Evolutionary conservation across 1,140 invertebrate species (phyloP).

Genomic region (Drosophila punjabiensis): DNA sequence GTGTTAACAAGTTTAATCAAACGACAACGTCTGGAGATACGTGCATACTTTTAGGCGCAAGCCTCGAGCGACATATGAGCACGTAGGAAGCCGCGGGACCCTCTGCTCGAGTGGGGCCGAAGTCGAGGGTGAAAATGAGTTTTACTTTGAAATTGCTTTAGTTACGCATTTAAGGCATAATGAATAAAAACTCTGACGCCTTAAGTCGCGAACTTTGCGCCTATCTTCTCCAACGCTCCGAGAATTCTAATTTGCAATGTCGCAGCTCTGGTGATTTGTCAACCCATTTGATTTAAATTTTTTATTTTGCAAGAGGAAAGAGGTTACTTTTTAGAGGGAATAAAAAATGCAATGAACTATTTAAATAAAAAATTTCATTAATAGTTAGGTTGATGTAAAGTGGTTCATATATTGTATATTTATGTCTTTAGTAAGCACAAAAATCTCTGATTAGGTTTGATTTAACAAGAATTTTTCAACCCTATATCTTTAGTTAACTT

Average conservation of each 20-base stretch:
- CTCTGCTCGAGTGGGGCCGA: not conserved
- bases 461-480: not conserved
- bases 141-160: slow-evolving; percentile 77
- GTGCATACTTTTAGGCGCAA: slow-evolving; percentile 69
- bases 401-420: not conserved
- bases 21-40: slow-evolving; percentile 75
- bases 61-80: slow-evolving; percentile 58
- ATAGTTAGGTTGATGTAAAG: too few relatives aligned
- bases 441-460: not conserved
- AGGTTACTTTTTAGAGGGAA: not conserved
- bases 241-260: slow-evolving; percentile 34
- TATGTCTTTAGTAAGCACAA: not conserved
- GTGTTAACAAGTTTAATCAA: slow-evolving; percentile 81
- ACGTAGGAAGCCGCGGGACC: slow-evolving; percentile 32
- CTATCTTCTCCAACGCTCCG: slow-evolving; percentile 1
- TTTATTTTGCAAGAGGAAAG: not conserved
- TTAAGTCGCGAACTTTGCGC: slow-evolving; percentile 30
- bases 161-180: slow-evolving; percentile 79
- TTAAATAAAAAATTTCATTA: not conserved
- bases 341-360: not conserved
- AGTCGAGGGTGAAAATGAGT: slow-evolving; percentile 52
- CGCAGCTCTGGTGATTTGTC: slow-evolving; percentile 13
- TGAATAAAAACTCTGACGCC: slow-evolving; percentile 56
- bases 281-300: slow-evolving; percentile 30
- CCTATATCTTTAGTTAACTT: not conserved